Base-by-base conservation (phyloP, 2,888 invertebrate genomes). In the Lasioglossum zephyrum region DNA sequence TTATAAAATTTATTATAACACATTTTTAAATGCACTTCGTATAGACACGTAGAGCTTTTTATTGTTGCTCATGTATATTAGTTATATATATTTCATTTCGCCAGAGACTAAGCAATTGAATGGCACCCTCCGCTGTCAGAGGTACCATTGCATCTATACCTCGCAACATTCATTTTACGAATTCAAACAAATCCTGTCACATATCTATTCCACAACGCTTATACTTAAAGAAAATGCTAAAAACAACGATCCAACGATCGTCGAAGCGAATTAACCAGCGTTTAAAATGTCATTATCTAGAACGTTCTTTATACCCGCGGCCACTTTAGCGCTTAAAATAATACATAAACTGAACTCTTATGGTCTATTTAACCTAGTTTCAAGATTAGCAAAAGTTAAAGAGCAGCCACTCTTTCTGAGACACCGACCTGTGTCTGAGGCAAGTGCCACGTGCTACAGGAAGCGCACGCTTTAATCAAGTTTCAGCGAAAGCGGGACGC, bases 311-410 rank as follows among this genome's bases (percentile, higher is more conserved):
- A 22, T 22, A 69, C 9, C 36, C 36, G 11, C 36, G 36, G 9
- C 36, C 66, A 69, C 66, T 69, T 69, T 36, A 22, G 18, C 36
- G 22, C 22, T 36, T 36, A 66, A 22, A 66, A 66, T 66, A 36
- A 66, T 66, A 66, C 31, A 66, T 36, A 36, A 36, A 22, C 36
- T 6, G 36, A 66, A 39, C 22, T 66, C 69, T 11, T 41, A 41
- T 41, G n/a, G 5, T n/a, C 70, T 11, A n/a, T 70, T 70, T 41
- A 70, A 70, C 70, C 39, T 5, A 70, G 22, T 41, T 70, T 70
- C 41, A n/a, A n/a, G 22, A 70, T 70, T 70, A 70, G n/a, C 41
- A 70, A 39, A 41, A n/a, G 39, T 41, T 70, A 41, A n/a, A 70
- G 22, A 13, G n/a, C 39, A 41, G 13, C 22, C 36, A 41, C 11